Base-by-base conservation (phyloP, 1,140 invertebrate genomes). In the Ips nitidus region DNA sequence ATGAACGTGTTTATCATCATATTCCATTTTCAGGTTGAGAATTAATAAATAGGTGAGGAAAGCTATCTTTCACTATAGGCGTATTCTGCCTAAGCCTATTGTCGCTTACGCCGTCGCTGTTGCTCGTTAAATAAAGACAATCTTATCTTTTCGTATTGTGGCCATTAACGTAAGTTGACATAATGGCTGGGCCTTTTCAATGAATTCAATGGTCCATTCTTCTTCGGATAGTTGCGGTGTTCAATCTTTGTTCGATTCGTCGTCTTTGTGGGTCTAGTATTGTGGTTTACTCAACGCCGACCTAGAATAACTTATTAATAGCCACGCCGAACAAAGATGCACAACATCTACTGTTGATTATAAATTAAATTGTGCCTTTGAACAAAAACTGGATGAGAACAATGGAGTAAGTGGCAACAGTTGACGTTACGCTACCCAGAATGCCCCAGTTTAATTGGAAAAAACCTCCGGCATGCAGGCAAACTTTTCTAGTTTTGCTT, bases 61-160 rank as follows among this genome's bases (percentile, higher is more conserved):
- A 45, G 53, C 63, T 66, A 57, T 63, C 61, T 52, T 63, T 53
- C 43, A 43, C 59, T 59, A 36, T 47, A 53, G 62, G 6, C 50
- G 50, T 66, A 57, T 66, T 66, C 63, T 56, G 43, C 38, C 63
- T 56, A 66, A 55, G 63, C 63, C 63, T 45, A 66, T 66, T 66
- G 63, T 66, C 40, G n/a, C 52, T 66, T 57, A 63, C 22, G 36
- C 45, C 41, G 53, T 43, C 63, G 37, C 63, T 66, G 41, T 52
- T 22, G 52, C 40, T 22, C 41, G 60, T 50, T 62, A 52, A 66
- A 66, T 38, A 38, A 43, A 66, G 40, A 52, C 63, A 66, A 66
- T 43, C 43, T 56, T 66, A 66, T 66, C 63, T 66, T 57, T 42
- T 39, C 45, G 37, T 66, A 56, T 57, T 56, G 63, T 57, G 6